These are phyloP conservation scores for Momotus momota DNA, from an alignment of 2,797 vertebrate species.

Conservation along the genomic window DNA sequence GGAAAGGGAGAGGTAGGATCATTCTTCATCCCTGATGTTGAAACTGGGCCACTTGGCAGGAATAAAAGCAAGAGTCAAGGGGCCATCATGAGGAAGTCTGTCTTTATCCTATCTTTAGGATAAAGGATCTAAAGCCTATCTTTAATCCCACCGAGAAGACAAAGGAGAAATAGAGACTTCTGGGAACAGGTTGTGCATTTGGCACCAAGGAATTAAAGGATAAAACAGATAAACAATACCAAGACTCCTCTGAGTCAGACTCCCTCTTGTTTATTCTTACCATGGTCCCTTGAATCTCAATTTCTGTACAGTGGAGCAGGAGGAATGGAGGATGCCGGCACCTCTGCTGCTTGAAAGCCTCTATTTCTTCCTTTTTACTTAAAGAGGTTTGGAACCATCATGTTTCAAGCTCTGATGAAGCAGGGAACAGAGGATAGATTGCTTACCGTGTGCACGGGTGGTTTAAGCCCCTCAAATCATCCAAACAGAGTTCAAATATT, in stretches of 20 bases:
- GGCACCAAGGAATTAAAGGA: not conserved
- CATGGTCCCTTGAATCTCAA: not conserved
- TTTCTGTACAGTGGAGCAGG: not conserved
- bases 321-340: not conserved
- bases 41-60: not conserved
- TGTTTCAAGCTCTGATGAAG: not conserved
- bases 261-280: not conserved
- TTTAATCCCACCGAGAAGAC: conserved; percentile 17
- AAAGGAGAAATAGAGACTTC: not conserved
- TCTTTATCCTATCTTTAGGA: not conserved
- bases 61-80: not conserved
- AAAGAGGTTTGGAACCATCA: not conserved
- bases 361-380: not conserved
- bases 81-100: not conserved
- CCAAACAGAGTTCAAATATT: not conserved
- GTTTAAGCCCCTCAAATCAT: not conserved
- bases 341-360: not conserved
- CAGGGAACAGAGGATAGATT: not conserved
- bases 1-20: not conserved
- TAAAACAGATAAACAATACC: not conserved
- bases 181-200: not conserved
- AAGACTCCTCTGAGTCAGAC: not conserved
- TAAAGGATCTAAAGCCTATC: not conserved
- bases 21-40: not conserved
- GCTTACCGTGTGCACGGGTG: not conserved